Conservation (phyloP, 2,888 invertebrate species). For the Oxycera nigricornis region DNA sequence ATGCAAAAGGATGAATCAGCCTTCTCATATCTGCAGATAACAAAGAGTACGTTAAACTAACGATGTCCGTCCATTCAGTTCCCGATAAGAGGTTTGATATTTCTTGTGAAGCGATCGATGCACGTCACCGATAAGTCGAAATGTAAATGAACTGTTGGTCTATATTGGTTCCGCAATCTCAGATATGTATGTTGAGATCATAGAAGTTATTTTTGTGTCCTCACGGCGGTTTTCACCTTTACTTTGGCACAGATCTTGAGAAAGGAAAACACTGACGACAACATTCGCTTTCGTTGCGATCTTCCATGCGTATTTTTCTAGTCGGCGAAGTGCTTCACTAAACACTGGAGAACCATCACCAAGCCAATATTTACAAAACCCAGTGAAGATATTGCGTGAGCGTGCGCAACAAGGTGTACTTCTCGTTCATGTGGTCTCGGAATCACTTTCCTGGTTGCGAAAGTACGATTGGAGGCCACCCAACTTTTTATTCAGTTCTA, state of each 20-base stretch:
- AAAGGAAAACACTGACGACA: background rate
- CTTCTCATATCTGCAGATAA: too few relatives aligned
- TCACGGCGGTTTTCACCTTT: background rate
- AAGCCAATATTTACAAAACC: slow-evolving; percentile 25
- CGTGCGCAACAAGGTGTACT: background rate
- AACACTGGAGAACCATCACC: background rate
- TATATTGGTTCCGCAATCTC: too few relatives aligned
- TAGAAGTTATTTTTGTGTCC: background rate
- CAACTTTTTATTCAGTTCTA: background rate
- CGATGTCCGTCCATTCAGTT: background rate
- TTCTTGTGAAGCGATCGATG: background rate
- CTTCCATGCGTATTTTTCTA: background rate
- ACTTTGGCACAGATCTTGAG: background rate
- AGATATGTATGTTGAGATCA: background rate
- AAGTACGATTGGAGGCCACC: background rate
- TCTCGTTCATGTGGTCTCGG: background rate
- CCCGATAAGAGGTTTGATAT: background rate
- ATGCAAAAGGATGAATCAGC: too few relatives aligned
- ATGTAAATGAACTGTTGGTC: slow-evolving; percentile 1
- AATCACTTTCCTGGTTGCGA: background rate
- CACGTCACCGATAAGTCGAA: background rate
- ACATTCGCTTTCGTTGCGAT: background rate
- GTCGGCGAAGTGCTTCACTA: background rate
- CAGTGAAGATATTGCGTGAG: slow-evolving; percentile 14
- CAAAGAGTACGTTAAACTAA: background rate